These are phyloP conservation scores for Thalassophryne amazonica DNA, from an alignment of 2,797 vertebrate genomes.

Conservation along the genomic window DNA sequence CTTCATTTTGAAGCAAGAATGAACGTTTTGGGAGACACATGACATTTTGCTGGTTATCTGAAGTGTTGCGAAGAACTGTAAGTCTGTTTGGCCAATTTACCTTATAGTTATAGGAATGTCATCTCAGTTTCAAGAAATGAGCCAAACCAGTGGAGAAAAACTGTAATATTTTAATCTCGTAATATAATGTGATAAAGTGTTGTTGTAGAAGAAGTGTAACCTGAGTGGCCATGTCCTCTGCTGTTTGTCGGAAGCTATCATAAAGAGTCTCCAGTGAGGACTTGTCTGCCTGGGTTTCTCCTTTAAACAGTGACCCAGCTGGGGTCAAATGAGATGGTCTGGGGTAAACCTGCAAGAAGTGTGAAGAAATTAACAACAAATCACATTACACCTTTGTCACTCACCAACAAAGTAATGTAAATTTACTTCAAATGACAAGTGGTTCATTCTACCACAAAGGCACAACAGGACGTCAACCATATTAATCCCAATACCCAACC, in stretches of 20 bases:
- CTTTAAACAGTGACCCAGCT: slow-evolving; percentile 78
- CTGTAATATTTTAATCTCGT: background rate
- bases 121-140: background rate
- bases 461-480: too few relatives aligned
- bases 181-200: background rate
- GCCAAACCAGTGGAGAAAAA: background rate
- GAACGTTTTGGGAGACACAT: too few relatives aligned
- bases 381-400: too few relatives aligned
- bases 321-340: slow-evolving; percentile 81
- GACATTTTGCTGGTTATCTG: too few relatives aligned
- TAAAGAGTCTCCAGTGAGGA: slow-evolving; percentile 80
- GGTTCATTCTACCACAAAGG: too few relatives aligned
- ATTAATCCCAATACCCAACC: too few relatives aligned
- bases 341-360: slow-evolving; percentile 79
- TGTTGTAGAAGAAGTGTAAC: slow-evolving; percentile 19
- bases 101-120: too few relatives aligned
- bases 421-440: too few relatives aligned
- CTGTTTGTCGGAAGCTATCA: slow-evolving; percentile 80
- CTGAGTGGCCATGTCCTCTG: slow-evolving; percentile 79
- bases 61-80: too few relatives aligned
- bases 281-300: slow-evolving; percentile 76
- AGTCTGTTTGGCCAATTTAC: too few relatives aligned
- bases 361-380: background rate
- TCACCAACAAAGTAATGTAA: too few relatives aligned
- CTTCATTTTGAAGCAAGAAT: too few relatives aligned